These are phyloP conservation scores for Clarias gariepinus DNA, from an alignment of 2,113 vertebrate species.

Conservation along the genomic window DNA sequence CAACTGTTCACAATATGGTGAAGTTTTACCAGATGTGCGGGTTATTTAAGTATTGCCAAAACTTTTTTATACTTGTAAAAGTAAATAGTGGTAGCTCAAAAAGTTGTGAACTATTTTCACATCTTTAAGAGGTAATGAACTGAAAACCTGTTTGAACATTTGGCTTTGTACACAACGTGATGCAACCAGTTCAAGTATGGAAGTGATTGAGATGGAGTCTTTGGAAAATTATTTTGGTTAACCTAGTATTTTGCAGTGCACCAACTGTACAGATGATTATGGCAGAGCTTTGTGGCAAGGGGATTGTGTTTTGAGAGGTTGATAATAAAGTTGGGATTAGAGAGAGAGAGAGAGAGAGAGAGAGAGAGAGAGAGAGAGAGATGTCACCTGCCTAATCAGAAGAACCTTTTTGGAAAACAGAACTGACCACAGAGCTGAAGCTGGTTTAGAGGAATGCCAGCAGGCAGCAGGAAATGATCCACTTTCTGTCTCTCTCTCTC, in stretches of 20 bases:
- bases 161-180: not conserved
- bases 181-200: not conserved
- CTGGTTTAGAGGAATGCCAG: constrained; percentile 50
- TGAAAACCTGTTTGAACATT: not conserved
- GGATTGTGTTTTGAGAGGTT: not conserved
- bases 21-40: not conserved
- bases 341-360: not conserved
- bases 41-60: not conserved
- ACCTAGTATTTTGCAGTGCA: not conserved
- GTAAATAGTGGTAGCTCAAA: not conserved
- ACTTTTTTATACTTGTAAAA: not conserved
- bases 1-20: not conserved
- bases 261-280: constrained; percentile 29
- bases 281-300: constrained; percentile 8
- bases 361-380: constrained; percentile 24
- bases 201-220: constrained; percentile 24
- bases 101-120: not conserved
- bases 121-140: not conserved
- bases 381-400: constrained; percentile 36
- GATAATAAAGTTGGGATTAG: not conserved
- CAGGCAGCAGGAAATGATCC: constrained; percentile 69
- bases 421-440: constrained; percentile 30
- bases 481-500: not conserved
- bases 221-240: not conserved
- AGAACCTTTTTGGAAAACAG: constrained; percentile 10